Conservation (phyloP, 2,113 vertebrate species). For the Phaethon lepturus region DNA sequence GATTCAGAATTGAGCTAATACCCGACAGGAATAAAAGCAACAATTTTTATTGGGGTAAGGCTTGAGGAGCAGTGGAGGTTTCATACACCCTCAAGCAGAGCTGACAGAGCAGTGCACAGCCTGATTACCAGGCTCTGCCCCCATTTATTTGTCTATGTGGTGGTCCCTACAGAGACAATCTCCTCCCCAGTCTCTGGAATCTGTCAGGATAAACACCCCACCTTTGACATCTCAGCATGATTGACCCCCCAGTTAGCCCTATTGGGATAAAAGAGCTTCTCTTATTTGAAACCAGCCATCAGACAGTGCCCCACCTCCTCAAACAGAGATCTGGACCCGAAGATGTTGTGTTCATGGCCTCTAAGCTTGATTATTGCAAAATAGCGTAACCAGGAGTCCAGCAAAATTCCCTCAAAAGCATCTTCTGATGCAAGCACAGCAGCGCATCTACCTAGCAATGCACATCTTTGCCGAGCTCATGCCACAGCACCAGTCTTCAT, state of each 20-base stretch:
- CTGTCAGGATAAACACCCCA: neutral
- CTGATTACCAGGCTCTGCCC: neutral
- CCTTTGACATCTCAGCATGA: neutral
- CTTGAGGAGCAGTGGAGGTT: neutral
- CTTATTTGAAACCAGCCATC: neutral
- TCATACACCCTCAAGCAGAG: accelerated
- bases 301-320: neutral
- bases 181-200: neutral
- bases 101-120: neutral
- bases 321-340: neutral
- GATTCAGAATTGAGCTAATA: neutral
- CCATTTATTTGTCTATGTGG: neutral
- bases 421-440: neutral
- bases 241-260: neutral
- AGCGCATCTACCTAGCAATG: accelerated
- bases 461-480: neutral
- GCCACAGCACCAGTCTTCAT: neutral
- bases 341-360: neutral
- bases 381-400: neutral
- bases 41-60: neutral
- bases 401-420: neutral
- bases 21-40: neutral
- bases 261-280: neutral
- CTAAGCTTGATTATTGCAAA: neutral
- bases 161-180: neutral